phyloP scores from a whole-genome alignment of 2,113 vertebrate species.

The Myrmecobius fasciatus region DNA sequence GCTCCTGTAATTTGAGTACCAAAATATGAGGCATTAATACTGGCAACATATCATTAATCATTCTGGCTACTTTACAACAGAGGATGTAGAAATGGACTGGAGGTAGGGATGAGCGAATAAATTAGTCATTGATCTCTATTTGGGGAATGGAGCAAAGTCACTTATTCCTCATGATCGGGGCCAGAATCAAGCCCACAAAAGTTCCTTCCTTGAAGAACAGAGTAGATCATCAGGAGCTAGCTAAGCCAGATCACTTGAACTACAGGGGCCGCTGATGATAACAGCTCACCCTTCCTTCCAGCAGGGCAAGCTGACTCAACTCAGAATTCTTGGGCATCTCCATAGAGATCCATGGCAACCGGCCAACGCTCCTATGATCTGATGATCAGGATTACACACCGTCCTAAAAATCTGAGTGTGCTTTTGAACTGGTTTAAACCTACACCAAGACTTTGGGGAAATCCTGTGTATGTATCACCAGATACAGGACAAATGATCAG shows the following conservation, averaged over 20 bases:
- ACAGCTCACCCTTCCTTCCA: neutral
- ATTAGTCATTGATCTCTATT: conserved; percentile 77
- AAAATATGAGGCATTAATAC: conserved; percentile 79
- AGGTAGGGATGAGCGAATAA: conserved; percentile 70
- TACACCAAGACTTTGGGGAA: neutral
- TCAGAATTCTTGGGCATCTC: neutral
- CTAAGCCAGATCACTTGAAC: neutral
- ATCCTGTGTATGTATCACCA: neutral
- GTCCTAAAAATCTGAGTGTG: neutral
- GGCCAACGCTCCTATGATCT: neutral
- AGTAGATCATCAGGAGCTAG: conserved; percentile 7
- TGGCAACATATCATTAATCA: conserved; percentile 80
- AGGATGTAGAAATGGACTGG: conserved; percentile 60
- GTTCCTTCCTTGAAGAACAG: conserved; percentile 7
- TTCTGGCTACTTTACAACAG: conserved; percentile 71
- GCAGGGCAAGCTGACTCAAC: neutral
- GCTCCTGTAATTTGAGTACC: conserved; percentile 79
- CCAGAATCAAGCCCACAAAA: neutral
- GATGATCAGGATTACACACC: neutral
- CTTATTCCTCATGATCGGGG: neutral
- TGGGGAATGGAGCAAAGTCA: conserved; percentile 56
- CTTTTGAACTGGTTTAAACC: neutral
- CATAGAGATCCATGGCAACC: neutral
- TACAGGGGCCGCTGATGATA: too few species aligned
- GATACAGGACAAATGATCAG: neutral